A percentile compares a stretch with the other conserved stretches of the same genome.
Conservation (phyloP, 2,113 vertebrate genomes). For the Albula goreensis region DNA sequence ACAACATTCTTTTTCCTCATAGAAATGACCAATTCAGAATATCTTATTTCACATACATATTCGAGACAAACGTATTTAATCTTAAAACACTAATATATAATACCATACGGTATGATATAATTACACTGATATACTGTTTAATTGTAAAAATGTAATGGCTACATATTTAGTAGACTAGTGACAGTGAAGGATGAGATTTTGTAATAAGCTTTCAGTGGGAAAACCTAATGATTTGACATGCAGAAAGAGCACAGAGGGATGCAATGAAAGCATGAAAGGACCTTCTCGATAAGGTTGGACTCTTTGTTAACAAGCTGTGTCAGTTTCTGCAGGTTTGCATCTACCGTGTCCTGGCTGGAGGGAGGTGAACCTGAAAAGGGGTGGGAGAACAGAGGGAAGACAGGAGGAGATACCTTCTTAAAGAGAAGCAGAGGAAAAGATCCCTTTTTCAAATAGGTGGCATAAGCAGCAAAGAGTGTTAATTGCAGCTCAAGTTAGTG, state of each 20-base stretch:
- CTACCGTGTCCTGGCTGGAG: constrained; percentile 82
- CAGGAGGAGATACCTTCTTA: constrained; percentile 31
- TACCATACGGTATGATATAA: neutral
- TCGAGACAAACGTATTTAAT: neutral
- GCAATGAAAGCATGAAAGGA: constrained; percentile 67
- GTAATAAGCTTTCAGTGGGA: neutral
- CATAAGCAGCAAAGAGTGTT: constrained; percentile 7
- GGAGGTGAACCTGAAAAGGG: constrained; percentile 78
- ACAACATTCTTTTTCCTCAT: no score
- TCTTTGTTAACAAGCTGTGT: constrained; percentile 99
- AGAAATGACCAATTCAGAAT: neutral
- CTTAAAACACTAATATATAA: neutral
- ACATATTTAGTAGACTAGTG: neutral
- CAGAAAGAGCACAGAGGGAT: constrained; percentile 54
- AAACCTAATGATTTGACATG: constrained; percentile 32
- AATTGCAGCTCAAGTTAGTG: constrained; percentile 10
- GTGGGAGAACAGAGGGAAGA: constrained; percentile 48
- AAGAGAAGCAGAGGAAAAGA: constrained; percentile 19
- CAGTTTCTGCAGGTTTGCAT: constrained; percentile 98
- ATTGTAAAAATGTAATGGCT: no score
- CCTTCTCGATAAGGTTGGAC: constrained; percentile 99
- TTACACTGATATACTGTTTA: neutral
- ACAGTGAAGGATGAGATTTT: neutral
- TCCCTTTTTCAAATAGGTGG: neutral
- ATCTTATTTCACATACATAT: neutral